Evolutionary conservation across 2,113 vertebrate species (phyloP), one percentile per base, ranked within the genome.

Genomic region (Entosphenus tridentatus): DNA sequence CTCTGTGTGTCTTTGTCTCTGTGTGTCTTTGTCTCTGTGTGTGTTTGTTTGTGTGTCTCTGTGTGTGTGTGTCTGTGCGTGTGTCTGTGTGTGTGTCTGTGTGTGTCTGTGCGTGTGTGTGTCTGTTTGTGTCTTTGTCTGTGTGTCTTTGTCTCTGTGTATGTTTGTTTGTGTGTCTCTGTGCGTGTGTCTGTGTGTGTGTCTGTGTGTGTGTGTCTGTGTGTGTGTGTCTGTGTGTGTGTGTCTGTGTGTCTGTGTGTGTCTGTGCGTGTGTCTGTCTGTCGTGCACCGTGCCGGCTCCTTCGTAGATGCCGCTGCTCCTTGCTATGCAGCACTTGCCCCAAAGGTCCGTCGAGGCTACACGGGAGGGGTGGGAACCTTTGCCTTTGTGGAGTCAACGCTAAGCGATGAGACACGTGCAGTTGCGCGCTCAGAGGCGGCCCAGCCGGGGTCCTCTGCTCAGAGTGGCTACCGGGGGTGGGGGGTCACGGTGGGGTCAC

Each of bases 21-120:
- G n/a, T n/a, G n/a, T 8, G 17, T 69, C 14, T 11, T 2, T 69
- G 17, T 69, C 68, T 69, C 3, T 69, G 17, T 3, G 18, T 21
- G 18, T 21, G 18, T 21, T 8, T 67, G 65, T 8, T 3, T 8
- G 65, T 69, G 68, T 8, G 17, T 69, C 14, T 69, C 4, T 69
- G 10, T 8, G 9, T 69, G 17, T 69, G 3, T 69, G 9, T 69
- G n/a, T n/a, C n/a, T n/a, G n/a, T n/a, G n/a, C n/a, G 17, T 8
- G 68, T 69, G 3, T 69, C 17, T 8, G 68, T 69, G 4, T 11
- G 68, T 55, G 17, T 69, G 9, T 69, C 10, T 69, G 68, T 69
- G 2, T 69, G 17, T 69, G 3, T 69, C 17, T 17, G 9, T 69
- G n/a, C n/a, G 68, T 69, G 17, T 69, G 9, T 69, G 17, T 8